Evolutionary conservation across 2,797 vertebrate species (phyloP).

Genomic region (Takifugu rubripes): DNA sequence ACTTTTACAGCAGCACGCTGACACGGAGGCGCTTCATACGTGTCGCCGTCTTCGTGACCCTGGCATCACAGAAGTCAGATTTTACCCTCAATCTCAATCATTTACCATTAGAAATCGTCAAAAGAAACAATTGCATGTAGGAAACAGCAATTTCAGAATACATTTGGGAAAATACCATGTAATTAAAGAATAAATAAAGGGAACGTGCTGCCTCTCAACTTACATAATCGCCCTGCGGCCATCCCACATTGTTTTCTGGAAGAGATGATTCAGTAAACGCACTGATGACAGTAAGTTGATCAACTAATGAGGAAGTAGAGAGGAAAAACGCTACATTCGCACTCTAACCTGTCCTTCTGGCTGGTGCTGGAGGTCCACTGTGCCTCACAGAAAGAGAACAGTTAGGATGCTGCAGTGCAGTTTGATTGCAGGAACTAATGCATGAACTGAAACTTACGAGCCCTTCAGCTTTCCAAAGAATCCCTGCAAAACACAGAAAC

Average conservation of each 20-base stretch:
- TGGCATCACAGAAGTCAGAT: constrained; percentile 23
- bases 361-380: constrained; percentile 67
- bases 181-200: not conserved
- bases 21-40: constrained; percentile 76
- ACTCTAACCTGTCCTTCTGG: constrained; percentile 68
- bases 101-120: no score
- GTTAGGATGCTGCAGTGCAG: not conserved
- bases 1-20: constrained; percentile 62
- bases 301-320: not conserved
- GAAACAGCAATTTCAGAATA: no score
- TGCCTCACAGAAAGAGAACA: constrained; percentile 30
- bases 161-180: not conserved
- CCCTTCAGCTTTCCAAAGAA: constrained; percentile 75
- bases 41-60: constrained; percentile 71
- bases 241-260: constrained; percentile 60
- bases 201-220: constrained; percentile 43
- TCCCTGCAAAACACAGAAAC: constrained; percentile 65
- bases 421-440: not conserved
- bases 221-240: constrained; percentile 76
- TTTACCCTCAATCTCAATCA: not conserved
- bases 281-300: not conserved
- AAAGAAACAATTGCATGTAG: not conserved
- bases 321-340: not conserved
- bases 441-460: constrained; percentile 61
- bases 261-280: constrained; percentile 1